Percentiles rank a stretch among this genome's conserved stretches.
These are phyloP conservation scores for Microplitis demolitor DNA, from an alignment of 1,140 invertebrate genomes.

Conservation along the genomic window DNA sequence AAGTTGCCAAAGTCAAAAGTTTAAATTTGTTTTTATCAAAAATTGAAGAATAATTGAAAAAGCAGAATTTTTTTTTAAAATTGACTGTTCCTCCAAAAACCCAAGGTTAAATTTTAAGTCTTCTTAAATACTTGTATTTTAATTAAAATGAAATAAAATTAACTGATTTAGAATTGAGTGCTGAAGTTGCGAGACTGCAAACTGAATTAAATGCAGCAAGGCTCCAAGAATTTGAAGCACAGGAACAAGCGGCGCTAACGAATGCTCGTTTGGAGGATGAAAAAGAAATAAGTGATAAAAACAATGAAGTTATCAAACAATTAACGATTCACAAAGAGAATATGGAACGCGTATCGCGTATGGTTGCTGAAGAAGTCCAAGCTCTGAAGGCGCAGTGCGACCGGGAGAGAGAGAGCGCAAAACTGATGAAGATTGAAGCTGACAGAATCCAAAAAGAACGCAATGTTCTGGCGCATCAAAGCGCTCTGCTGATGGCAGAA, in stretches of 20 bases:
- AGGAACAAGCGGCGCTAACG: conserved; percentile 63
- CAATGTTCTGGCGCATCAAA: conserved; percentile 70
- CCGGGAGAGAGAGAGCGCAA: conserved; percentile 65
- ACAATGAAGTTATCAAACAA: conserved; percentile 58
- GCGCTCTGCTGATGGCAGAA: conserved; percentile 69
- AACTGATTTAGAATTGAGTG: conserved; percentile 63
- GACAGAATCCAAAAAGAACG: conserved; percentile 66
- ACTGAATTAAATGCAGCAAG: conserved; percentile 69
- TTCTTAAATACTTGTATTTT: no score
- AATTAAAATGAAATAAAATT: neutral
- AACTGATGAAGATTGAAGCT: conserved; percentile 59
- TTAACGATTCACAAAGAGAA: conserved; percentile 65
- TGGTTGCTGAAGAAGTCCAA: conserved; percentile 69
- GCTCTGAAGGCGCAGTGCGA: conserved; percentile 66
- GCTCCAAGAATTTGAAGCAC: conserved; percentile 73
- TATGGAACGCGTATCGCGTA: conserved; percentile 67
- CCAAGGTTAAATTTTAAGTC: no score
- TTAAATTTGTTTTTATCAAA: no score
- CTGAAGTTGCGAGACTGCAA: conserved; percentile 69
- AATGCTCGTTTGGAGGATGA: conserved; percentile 62
- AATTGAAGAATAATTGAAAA: no score
- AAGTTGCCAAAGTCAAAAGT: no score
- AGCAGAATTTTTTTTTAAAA: no score
- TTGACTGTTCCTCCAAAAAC: no score
- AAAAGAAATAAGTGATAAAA: conserved; percentile 51